Evolutionary conservation across 1,140 invertebrate genomes (phyloP), one percentile per base, ranked within the genome.

Genomic region (Cyclargus thomasi): DNA sequence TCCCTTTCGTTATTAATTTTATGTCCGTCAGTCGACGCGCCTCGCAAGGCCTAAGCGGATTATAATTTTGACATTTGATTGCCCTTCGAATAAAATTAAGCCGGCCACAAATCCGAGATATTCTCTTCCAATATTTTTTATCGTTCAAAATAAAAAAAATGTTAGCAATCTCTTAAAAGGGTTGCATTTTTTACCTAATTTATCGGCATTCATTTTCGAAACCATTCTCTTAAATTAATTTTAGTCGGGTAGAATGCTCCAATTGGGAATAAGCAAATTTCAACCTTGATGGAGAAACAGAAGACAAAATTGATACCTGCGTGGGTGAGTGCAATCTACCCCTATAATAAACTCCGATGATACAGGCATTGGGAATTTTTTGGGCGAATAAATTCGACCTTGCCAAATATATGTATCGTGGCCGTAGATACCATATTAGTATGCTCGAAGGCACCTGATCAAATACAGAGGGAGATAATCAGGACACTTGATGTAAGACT

Each of bases 381-480:
- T 71, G 85, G 85, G 80, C 81, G 85, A 79, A 76, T 67, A 67
- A 68, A 68, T 39, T 8, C 10, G 77, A 77, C 80, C 82, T 87
- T 86, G 82, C 36, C 36, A 39, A 39, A 39, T 14, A 39, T 39
- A 39, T 14, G 1, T 39, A 67, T 71, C 70, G 74, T 77, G 73
- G 73, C 53, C 53, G 59, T 65, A 39, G n/a, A 74, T 75, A 74
- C 77, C 76, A 73, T n/a, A n/a, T 82, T 81, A 80, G 76, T 74
- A 76, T 82, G 74, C 79, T 77, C 67, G 67, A 74, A 69, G 74
- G 79, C 86, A 89, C 85, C 86, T 89, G 86, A 86, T 85, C 81
- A 89, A 89, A 89, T 81, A 89, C 80, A 76, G 82, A 79, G 78
- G 80, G 73, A 81, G 85, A 87, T 87, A 88, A 86, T 81, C 73